Evolutionary conservation across 2,888 invertebrate genomes (phyloP), one percentile per base, ranked within the genome.

Genomic region (Tribolium freemani): DNA sequence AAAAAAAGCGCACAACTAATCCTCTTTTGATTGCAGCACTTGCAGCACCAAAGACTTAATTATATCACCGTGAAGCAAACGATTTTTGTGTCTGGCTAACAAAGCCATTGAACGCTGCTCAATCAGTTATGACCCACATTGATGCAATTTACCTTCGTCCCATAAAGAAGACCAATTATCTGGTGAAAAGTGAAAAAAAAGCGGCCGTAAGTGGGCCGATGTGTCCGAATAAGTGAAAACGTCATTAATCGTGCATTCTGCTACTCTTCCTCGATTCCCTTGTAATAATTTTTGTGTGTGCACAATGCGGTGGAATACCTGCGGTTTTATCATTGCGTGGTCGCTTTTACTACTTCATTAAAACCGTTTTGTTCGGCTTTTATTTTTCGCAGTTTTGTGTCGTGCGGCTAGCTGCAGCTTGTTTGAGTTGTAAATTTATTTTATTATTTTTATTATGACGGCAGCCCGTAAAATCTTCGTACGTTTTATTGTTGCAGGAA

Each of bases 261-360:
- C 56, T 48, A 26, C 66, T 63, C 63, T 63, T 63, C 63, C 51
- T 51, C 51, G 16, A 51, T 50, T 46, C 63, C 26, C 38, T 50
- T 20, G 64, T 53, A 64, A 66, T 66, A 66, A 54, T 69, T 61
- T 53, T 70, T 70, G 48, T 56, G 31, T 46, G 56, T 56, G 48
- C 50, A 70, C 51, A 60, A 57, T 71, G 66, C 66, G 51, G 70
- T 57, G 64, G 72, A 72, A 75, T 76, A 63, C 74, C 74, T 76
- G 75, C 56, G 75, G 75, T 76, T 74, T 76, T 74, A 76, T 72
- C 72, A 76, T 72, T 72, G 75, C 75, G 72, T 71, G 74, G 70
- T 72, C 50, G 75, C 74, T 69, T 73, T 75, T 72, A 74, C 75
- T 74, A 57, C 75, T 76, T 74, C 75, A 76, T 76, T 76, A 76